A percentile compares a stretch with the other conserved stretches of the same genome.
Evolutionary conservation across 2,888 invertebrate genomes (phyloP).

Genomic region (Metopia argyrocephala): DNA sequence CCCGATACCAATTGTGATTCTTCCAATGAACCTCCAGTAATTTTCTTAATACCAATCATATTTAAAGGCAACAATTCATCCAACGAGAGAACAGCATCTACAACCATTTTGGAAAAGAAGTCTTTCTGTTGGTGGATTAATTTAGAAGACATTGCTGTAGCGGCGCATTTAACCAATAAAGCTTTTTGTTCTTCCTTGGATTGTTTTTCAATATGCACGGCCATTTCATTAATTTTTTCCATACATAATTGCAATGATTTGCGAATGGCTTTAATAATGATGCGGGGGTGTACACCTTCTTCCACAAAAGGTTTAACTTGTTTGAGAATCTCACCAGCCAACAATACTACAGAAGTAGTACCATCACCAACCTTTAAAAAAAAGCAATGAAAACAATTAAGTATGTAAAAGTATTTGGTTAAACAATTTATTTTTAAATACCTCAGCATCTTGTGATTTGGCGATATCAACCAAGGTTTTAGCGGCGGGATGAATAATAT

Average conservation of each 20-base stretch:
- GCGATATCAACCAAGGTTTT: constrained; percentile 99
- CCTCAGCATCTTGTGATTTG: constrained; percentile 99
- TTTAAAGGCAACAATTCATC: constrained; percentile 95
- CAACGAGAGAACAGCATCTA: constrained; percentile 95
- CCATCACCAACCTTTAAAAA: constrained; percentile 95
- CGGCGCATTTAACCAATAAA: constrained; percentile 92
- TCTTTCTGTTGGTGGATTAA: constrained; percentile 96
- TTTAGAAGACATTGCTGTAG: constrained; percentile 98
- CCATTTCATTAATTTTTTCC: constrained; percentile 89
- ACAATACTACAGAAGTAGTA: constrained; percentile 96
- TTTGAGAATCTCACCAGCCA: constrained; percentile 97
- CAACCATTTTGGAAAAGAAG: constrained; percentile 98
- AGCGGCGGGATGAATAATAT: constrained; percentile 98
- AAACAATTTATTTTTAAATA: too few species aligned
- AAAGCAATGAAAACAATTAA: not conserved
- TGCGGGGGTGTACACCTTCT: constrained; percentile 95
- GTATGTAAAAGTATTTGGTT: not conserved
- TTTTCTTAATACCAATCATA: constrained; percentile 99
- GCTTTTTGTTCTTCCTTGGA: constrained; percentile 79
- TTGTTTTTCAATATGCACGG: constrained; percentile 87
- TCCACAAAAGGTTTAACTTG: constrained; percentile 97
- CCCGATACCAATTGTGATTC: constrained; percentile 94
- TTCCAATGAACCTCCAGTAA: constrained; percentile 88
- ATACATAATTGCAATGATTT: constrained; percentile 90
- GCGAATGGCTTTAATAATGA: constrained; percentile 93